phyloP scores from a whole-genome alignment of 2,797 vertebrate genomes.

The Poecilia picta region DNA sequence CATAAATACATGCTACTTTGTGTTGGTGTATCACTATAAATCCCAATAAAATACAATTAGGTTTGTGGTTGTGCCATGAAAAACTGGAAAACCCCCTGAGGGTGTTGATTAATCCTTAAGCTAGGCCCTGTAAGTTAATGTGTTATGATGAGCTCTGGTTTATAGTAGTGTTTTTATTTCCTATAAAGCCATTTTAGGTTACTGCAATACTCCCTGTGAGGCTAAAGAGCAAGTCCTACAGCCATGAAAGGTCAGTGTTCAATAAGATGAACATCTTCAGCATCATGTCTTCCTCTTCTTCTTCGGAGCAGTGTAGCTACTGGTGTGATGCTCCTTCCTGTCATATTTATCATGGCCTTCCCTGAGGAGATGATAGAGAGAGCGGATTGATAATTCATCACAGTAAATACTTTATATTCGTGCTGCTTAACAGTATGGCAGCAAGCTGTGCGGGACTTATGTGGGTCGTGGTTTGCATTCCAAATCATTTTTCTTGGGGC shows the following conservation, averaged over 20 bases:
- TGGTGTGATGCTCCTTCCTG: constrained; percentile 88
- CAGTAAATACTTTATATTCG: constrained; percentile 76
- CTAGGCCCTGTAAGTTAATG: background rate
- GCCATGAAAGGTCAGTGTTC: constrained; percentile 28
- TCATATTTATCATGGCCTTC: constrained; percentile 95
- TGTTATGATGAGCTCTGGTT: constrained; percentile 17
- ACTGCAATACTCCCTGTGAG: constrained; percentile 45
- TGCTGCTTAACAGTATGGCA: constrained; percentile 70
- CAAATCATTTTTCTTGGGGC: constrained; percentile 48
- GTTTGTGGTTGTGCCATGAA: background rate
- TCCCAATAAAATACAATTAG: background rate
- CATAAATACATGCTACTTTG: background rate
- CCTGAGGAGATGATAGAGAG: constrained; percentile 78
- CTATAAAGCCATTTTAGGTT: constrained; percentile 10
- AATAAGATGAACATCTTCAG: constrained; percentile 28
- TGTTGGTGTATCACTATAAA: background rate
- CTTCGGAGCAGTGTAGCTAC: constrained; percentile 81
- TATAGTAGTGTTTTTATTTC: constrained; percentile 25
- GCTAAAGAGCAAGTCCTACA: constrained; percentile 41
- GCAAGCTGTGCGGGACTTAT: constrained; percentile 53
- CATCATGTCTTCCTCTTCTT: constrained; percentile 79
- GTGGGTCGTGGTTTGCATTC: constrained; percentile 66
- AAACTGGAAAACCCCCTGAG: background rate
- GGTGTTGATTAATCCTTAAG: background rate
- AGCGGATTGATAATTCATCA: constrained; percentile 73